Conservation (phyloP, 2,888 invertebrate species). For the Drosophila stalkeri region DNA sequence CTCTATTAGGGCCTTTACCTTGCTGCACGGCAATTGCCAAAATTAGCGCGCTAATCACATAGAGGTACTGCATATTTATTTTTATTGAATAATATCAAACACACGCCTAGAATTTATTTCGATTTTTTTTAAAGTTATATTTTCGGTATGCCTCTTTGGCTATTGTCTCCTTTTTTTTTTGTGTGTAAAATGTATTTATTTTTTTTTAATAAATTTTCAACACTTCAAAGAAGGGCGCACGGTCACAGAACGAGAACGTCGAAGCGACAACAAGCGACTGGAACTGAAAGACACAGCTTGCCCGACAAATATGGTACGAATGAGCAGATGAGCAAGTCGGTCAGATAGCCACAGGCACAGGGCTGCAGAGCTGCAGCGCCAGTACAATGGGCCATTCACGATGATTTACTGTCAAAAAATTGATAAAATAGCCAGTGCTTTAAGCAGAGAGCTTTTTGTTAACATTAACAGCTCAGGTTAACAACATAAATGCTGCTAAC, state of each 20-base stretch:
- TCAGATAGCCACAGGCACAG: slow-evolving; percentile 22
- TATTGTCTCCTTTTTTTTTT: slow-evolving; percentile 25
- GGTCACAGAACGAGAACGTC: slow-evolving; percentile 48
- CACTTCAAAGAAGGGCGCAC: slow-evolving; percentile 42
- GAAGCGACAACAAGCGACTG: slow-evolving; percentile 63
- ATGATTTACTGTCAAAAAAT: background rate
- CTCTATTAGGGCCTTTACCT: slow-evolving; percentile 82
- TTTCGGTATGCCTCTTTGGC: slow-evolving; percentile 27
- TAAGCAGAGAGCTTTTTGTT: background rate
- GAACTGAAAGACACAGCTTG: slow-evolving; percentile 56
- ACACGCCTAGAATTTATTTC: slow-evolving; percentile 1
- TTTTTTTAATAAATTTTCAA: slow-evolving; percentile 3
- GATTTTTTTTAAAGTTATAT: slow-evolving; percentile 11
- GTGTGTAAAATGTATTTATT: slow-evolving; percentile 1
- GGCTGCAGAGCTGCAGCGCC: slow-evolving; percentile 10
- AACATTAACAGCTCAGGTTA: background rate
- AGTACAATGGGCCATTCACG: background rate
- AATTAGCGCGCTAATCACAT: slow-evolving; percentile 83
- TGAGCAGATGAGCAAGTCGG: slow-evolving; percentile 46
- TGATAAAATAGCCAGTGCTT: background rate
- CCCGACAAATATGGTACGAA: slow-evolving; percentile 67
- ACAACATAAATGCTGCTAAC: background rate
- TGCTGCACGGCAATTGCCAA: slow-evolving; percentile 84
- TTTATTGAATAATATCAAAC: slow-evolving; percentile 35
- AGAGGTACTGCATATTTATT: slow-evolving; percentile 83